These are phyloP conservation scores for Hiodon tergisus DNA, from an alignment of 2,113 vertebrate species.

Conservation along the genomic window DNA sequence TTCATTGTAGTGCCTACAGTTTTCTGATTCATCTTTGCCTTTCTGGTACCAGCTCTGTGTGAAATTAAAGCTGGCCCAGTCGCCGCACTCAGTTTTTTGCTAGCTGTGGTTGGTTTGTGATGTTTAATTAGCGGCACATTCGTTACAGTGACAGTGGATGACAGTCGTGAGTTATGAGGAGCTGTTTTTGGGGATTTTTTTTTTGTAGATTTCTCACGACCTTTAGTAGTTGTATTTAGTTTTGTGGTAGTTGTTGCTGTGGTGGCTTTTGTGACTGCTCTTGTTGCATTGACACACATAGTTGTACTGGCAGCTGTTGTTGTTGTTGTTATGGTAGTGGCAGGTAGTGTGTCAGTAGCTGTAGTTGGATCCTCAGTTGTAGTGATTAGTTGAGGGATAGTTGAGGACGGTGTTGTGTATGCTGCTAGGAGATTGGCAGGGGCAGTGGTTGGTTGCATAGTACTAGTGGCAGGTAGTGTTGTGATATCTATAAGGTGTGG, in stretches of 20 bases:
- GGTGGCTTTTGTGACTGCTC: slow-evolving; percentile 8
- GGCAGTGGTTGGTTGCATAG: neutral
- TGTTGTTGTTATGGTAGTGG: neutral
- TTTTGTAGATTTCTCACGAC: slow-evolving; percentile 45
- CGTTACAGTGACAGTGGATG: neutral
- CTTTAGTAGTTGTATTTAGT: slow-evolving; percentile 42
- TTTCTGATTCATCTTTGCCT: slow-evolving; percentile 22
- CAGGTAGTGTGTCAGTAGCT: neutral
- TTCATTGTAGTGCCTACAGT: slow-evolving; percentile 7
- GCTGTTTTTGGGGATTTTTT: slow-evolving; percentile 41
- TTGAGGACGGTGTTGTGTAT: neutral
- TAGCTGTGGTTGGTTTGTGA: slow-evolving; percentile 12
- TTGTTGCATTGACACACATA: neutral
- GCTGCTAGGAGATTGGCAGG: neutral
- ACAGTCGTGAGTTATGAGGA: neutral
- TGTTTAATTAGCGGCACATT: neutral
- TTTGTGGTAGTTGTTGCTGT: slow-evolving; percentile 19
- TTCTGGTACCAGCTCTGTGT: neutral
- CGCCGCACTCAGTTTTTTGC: neutral
- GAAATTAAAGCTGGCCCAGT: slow-evolving; percentile 15
- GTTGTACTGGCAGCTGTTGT: neutral
- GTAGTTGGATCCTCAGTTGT: neutral
- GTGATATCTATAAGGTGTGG: neutral
- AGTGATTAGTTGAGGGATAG: neutral
- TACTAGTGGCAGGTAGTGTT: neutral